Percentiles rank a stretch among this genome's conserved stretches.
Conservation (phyloP, 2,797 vertebrate species). For the Scolopax bukidnonensis region DNA sequence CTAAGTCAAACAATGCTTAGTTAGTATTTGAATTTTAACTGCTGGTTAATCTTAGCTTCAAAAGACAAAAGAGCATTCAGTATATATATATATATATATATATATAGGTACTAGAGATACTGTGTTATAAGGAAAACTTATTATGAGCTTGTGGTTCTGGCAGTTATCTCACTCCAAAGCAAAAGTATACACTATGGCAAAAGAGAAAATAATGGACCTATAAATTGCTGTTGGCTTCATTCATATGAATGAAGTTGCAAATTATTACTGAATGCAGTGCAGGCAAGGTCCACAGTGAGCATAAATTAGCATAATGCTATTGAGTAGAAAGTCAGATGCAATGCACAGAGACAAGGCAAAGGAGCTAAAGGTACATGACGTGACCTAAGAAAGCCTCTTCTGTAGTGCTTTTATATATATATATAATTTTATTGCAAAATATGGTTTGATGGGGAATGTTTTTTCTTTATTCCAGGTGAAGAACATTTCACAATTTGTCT, state of each 20-base stretch:
- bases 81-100: background rate
- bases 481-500: background rate
- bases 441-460: background rate
- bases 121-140: background rate
- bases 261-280: background rate
- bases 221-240: background rate
- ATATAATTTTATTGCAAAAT: background rate
- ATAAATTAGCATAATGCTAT: background rate
- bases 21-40: background rate
- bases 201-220: background rate
- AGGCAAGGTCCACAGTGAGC: background rate
- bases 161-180: background rate
- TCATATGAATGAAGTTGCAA: background rate
- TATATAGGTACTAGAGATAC: background rate
- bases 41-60: background rate
- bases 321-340: background rate
- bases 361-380: background rate
- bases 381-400: background rate
- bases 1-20: background rate
- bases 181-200: background rate
- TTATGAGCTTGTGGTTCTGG: background rate
- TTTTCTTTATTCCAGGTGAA: background rate
- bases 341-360: background rate
- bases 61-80: background rate
- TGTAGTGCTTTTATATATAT: background rate